Evolutionary conservation across 2,113 vertebrate genomes (phyloP), one percentile per base, ranked within the genome.

Genomic region (Carassius carassius): DNA sequence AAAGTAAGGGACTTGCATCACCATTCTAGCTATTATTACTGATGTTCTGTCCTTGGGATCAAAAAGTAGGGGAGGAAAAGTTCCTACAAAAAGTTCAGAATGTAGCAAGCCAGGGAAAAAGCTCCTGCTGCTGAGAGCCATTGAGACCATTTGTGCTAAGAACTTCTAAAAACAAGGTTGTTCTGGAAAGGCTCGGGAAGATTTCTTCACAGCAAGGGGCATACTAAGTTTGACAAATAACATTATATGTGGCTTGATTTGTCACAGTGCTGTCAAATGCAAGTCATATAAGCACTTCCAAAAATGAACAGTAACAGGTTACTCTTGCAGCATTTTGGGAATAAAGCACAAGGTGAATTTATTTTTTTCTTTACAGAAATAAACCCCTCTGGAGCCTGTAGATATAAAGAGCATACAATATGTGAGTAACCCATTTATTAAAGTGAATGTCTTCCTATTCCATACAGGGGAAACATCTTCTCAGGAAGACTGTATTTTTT

Each of bases 21-120:
- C 65, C 54, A 60, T 80, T 41, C 11, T 76, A 73, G 67, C 44
- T 69, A 69, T 16, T 21, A 73, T 62, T 47, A 25, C 63, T 81
- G 21, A 74, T 83, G 56, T 35, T 84, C 60, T 44, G 19, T 70
- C 62, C 73, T 70, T 81, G 32, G 23, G 78, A 32, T 47, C 58
- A 82, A 54, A 56, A 49, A 49, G 32, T 32, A 62, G 58, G 72
- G 41, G n/a, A 67, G 49, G 17, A 77, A 63, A 73, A 60, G n/a
- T 51, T 21, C 23, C 58, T n/a, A n/a, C 70, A 41, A 56, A 49
- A 29, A 60, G 10, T 81, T 17, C 35, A n/a, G n/a, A 60, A 32
- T 62, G 19, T 12, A n/a, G 62, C 11, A 41, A 84, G 69, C 4
- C 47, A 17, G 9, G 56, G 1, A 54, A 65, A 58, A 29, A 25